Evolutionary conservation across 1,140 invertebrate species (phyloP), one percentile per base, ranked within the genome.

Genomic region (Drosophila orena): DNA sequence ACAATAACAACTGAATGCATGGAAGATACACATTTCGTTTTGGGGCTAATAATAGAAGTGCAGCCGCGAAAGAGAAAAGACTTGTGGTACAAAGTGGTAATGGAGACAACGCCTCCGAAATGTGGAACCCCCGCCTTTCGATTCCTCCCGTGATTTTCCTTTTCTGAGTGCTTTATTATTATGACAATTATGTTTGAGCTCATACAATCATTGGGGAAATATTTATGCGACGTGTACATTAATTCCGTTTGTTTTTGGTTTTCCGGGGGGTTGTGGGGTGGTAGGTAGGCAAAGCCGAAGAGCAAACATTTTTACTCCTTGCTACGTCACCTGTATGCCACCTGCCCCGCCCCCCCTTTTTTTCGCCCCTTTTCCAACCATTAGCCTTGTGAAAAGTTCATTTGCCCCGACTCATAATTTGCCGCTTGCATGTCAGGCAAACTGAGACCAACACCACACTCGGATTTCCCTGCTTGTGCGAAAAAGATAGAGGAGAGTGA

Each of bases 331-430:
- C 83, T 88, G 83, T 89, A 83, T 73, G 66, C 66, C 66, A 54
- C 49, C 61, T 74, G 56, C 37, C 44, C 20, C 20, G 54, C 17
- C 66, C 5, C 15, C 50, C 5, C 15, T 43, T 42, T 35, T 10
- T 35, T 17, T 14, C 20, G 24, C 24, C 11, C 20, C 54, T 15
- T 34, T 34, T 34, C 46, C n/a, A 58, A 40, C 74, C 69, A 81
- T 85, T 85, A 86, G 81, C 83, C 83, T 88, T 85, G 83, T 88
- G 79, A 88, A 88, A 79, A 88, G 83, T 88, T 88, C 79, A 88
- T 89, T 88, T 88, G 83, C 83, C 83, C 56, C 71, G 66, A 42
- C 79, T 88, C 83, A 88, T 88, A 88, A 88, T 88, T 88, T 83
- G 66, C 83, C 71, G 84, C 83, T 88, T 88, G 83, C 83, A 88